Conservation (phyloP, 2,888 invertebrate species). For the Drosophila hawaiiensis region DNA sequence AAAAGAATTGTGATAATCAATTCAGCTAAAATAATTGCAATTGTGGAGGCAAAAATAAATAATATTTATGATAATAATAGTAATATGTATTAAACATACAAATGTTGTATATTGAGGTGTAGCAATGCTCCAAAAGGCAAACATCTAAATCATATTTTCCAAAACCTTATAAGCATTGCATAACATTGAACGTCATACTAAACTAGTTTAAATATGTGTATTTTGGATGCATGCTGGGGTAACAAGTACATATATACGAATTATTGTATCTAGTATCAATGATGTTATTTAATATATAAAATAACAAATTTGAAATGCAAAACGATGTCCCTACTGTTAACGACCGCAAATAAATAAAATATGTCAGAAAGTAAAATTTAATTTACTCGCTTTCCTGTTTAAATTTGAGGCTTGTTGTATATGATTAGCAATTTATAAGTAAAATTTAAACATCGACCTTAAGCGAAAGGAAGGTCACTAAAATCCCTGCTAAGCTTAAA, state of each 20-base stretch:
- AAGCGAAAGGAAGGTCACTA: not conserved
- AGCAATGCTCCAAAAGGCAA: not conserved
- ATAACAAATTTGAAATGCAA: not conserved
- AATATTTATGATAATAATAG: not conserved
- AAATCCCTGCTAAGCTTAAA: not conserved
- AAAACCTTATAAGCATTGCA: not conserved
- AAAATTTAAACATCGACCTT: not conserved
- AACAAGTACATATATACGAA: not conserved
- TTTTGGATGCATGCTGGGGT: not conserved
- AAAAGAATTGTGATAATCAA: no score
- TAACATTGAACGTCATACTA: not conserved
- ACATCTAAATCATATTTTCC: not conserved
- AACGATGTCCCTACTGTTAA: no score
- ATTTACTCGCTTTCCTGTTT: not conserved
- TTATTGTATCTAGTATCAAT: not conserved
- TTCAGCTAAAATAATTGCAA: no score
- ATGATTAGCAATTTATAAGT: not conserved
- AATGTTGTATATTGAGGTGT: not conserved
- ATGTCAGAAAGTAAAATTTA: not conserved
- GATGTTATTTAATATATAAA: not conserved
- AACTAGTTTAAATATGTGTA: not conserved
- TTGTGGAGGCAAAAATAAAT: no score
- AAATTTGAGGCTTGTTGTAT: not conserved
- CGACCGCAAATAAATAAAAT: not conserved
- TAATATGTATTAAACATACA: not conserved